Conservation (phyloP, 2,797 vertebrate species). For the Microctenopoma lineatum region DNA sequence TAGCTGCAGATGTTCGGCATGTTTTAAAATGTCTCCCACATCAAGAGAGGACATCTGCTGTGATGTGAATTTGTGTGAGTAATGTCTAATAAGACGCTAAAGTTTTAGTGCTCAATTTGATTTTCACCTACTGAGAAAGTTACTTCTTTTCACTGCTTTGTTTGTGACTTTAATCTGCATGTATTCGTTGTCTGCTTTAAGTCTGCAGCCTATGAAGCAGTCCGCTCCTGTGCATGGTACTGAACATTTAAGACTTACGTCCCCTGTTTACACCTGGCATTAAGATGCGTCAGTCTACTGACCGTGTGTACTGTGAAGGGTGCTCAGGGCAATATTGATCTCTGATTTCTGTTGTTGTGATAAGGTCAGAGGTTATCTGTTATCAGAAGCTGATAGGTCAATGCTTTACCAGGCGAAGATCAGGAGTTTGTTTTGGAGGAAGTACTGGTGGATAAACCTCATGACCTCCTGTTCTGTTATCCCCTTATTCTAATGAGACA, state of each 20-base stretch:
- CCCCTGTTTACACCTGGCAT: too few species aligned
- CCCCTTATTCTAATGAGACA: background rate
- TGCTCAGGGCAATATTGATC: slow-evolving; percentile 43
- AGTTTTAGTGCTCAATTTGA: slow-evolving; percentile 12
- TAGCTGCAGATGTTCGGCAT: slow-evolving; percentile 47
- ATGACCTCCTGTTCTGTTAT: background rate
- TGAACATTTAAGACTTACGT: too few species aligned
- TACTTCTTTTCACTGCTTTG: background rate
- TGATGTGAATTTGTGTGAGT: slow-evolving; percentile 23
- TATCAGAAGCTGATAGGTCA: slow-evolving; percentile 30
- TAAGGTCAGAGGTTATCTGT: slow-evolving; percentile 67
- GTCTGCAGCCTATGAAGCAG: too few species aligned
- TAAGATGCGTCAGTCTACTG: slow-evolving; percentile 16
- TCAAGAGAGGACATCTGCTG: slow-evolving; percentile 45
- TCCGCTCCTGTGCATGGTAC: too few species aligned
- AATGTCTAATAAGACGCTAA: slow-evolving; percentile 14
- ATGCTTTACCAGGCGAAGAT: slow-evolving; percentile 28
- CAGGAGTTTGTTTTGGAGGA: slow-evolving; percentile 44
- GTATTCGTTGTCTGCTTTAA: background rate
- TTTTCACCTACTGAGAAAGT: background rate
- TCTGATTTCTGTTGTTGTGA: slow-evolving; percentile 39
- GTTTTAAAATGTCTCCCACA: slow-evolving; percentile 40
- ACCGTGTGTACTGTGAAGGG: slow-evolving; percentile 41
- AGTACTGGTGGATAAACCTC: slow-evolving; percentile 29
- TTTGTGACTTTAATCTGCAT: background rate